Evolutionary conservation across 1,140 invertebrate genomes (phyloP).

Genomic region (Lepidurus apus): DNA sequence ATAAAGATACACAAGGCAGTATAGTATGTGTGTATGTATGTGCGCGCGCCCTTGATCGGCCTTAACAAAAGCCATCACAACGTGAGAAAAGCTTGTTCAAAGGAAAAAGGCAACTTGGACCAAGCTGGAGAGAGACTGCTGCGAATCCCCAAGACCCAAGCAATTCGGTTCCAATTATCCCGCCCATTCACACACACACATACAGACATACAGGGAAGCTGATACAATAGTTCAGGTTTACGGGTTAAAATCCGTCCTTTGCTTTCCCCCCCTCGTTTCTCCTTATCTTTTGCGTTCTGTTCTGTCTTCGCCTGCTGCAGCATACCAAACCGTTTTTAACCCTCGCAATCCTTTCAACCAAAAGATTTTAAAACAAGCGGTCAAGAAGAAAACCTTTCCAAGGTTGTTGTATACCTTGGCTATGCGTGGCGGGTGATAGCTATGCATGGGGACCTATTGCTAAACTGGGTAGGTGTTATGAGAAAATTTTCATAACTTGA

Average conservation of each 20-base stretch:
- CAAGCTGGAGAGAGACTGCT: background rate
- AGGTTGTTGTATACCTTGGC: no score
- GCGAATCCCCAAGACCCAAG: constrained; percentile 2
- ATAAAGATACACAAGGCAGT: background rate
- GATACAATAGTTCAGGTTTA: background rate
- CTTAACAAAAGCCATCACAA: constrained; percentile 19
- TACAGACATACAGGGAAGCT: background rate
- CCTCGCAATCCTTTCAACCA: no score
- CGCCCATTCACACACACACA: background rate
- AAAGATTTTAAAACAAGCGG: no score
- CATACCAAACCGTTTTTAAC: no score
- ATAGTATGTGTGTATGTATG: background rate
- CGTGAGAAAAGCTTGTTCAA: background rate
- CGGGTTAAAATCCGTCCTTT: background rate
- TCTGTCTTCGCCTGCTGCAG: no score
- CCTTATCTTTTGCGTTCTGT: no score
- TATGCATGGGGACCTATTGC: no score
- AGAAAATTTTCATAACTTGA: no score
- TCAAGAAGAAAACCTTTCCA: no score
- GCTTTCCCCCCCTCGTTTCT: background rate
- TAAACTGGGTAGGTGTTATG: no score
- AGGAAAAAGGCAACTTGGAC: background rate
- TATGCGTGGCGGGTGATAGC: no score
- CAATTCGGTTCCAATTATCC: constrained; percentile 15
- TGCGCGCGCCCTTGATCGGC: background rate